These are phyloP conservation scores for Pachypeltis micranthus DNA, from an alignment of 1,140 invertebrate species.

Conservation along the genomic window DNA sequence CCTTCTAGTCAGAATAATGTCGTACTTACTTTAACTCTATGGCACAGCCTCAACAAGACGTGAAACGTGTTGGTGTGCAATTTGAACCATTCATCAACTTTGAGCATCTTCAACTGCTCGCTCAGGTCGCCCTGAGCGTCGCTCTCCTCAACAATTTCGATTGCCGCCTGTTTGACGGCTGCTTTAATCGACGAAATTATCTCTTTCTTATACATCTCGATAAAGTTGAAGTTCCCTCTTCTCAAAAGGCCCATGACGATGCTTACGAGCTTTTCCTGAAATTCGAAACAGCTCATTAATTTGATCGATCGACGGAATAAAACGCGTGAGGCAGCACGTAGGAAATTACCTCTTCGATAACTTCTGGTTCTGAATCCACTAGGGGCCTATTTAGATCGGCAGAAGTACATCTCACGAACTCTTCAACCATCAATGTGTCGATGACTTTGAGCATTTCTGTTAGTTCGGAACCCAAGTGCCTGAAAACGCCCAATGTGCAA, in stretches of 20 bases:
- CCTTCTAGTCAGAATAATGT: too few species aligned
- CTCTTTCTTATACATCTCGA: slow-evolving; percentile 81
- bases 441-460: slow-evolving; percentile 92
- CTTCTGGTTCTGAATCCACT: slow-evolving; percentile 46
- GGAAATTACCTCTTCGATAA: slow-evolving; percentile 52
- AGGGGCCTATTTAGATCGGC: slow-evolving; percentile 80
- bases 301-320: background rate
- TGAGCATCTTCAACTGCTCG: slow-evolving; percentile 45
- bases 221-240: slow-evolving; percentile 74
- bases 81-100: slow-evolving; percentile 64
- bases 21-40: slow-evolving; percentile 51
- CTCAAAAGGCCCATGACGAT: slow-evolving; percentile 80
- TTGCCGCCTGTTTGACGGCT: slow-evolving; percentile 76
- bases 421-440: slow-evolving; percentile 91
- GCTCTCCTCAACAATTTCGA: slow-evolving; percentile 56
- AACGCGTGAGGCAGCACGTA: background rate
- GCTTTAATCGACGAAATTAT: slow-evolving; percentile 77
- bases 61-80: slow-evolving; percentile 64
- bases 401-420: slow-evolving; percentile 86
- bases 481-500: too few species aligned
- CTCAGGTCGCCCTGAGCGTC: slow-evolving; percentile 40
- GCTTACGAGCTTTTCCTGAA: slow-evolving; percentile 71
- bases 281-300: slow-evolving; percentile 14
- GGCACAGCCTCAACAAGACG: slow-evolving; percentile 39
- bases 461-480: slow-evolving; percentile 90